Conservation (phyloP, 1,140 invertebrate genomes). For the Chrysoperla carnea region DNA sequence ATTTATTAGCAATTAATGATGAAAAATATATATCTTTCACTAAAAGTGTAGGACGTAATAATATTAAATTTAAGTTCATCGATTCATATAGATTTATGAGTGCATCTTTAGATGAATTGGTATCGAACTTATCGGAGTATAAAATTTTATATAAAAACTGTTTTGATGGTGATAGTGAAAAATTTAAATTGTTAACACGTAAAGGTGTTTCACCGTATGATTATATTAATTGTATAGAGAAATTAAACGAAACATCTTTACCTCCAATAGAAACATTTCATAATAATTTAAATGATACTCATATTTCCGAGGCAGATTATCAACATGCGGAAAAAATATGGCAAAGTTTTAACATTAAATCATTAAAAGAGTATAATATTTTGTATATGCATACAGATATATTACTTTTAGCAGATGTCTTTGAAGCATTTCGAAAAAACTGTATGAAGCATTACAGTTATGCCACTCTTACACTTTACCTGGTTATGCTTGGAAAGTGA, state of each 20-base stretch:
- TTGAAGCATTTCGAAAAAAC: slow-evolving; percentile 21
- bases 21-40: slow-evolving; percentile 11
- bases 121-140: slow-evolving; percentile 4
- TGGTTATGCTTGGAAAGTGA: slow-evolving; percentile 20
- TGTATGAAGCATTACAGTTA: slow-evolving; percentile 11
- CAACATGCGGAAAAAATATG: slow-evolving; percentile 19
- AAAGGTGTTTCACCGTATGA: slow-evolving; percentile 15
- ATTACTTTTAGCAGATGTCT: slow-evolving; percentile 19
- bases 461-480: slow-evolving; percentile 16
- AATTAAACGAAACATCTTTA: slow-evolving; percentile 12
- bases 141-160: slow-evolving; percentile 5
- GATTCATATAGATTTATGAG: slow-evolving; percentile 11
- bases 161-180: slow-evolving; percentile 4
- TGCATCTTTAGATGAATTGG: slow-evolving; percentile 8
- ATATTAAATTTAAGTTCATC: slow-evolving; percentile 9
- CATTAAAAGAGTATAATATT: slow-evolving; percentile 18
- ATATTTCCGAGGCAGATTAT: slow-evolving; percentile 16
- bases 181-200: slow-evolving; percentile 8
- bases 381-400: slow-evolving; percentile 20
- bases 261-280: slow-evolving; percentile 12
- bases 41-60: slow-evolving; percentile 4
- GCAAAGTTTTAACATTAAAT: slow-evolving; percentile 17
- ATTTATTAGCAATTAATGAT: slow-evolving; percentile 8
- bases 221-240: slow-evolving; percentile 11
- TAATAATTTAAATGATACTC: slow-evolving; percentile 10